Evolutionary conservation across 2,797 vertebrate genomes (phyloP).

Genomic region (Acanthurus lineatus): DNA sequence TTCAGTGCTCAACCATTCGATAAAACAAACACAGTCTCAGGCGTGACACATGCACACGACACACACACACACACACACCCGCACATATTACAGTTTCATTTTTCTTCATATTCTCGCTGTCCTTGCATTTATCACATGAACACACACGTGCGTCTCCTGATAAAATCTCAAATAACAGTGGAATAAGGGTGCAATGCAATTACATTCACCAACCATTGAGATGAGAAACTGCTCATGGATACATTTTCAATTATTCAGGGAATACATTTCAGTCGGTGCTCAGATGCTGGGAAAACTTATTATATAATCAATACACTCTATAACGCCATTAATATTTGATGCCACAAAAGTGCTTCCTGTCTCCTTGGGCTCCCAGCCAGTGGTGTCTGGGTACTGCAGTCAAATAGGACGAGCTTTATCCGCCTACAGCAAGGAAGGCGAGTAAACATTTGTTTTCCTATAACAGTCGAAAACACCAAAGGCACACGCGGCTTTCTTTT

Average conservation of each 20-base stretch:
- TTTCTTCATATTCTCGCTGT: conserved; percentile 63
- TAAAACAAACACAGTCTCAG: conserved; percentile 59
- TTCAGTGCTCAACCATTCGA: conserved; percentile 72
- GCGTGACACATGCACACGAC: conserved; percentile 23
- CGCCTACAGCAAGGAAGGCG: conserved; percentile 41
- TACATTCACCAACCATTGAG: conserved; percentile 77
- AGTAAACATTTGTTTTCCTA: conserved; percentile 65
- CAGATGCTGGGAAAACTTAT: conserved; percentile 83
- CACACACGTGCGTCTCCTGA: conserved; percentile 64
- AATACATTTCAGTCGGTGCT: conserved; percentile 81
- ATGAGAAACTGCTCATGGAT: conserved; percentile 84
- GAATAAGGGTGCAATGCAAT: conserved; percentile 76
- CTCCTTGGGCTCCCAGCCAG: conserved; percentile 78
- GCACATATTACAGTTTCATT: conserved; percentile 52
- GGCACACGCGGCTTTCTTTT: conserved; percentile 19
- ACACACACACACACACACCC: conserved; percentile 33
- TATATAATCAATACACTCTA: conserved; percentile 88
- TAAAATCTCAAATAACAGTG: conserved; percentile 79
- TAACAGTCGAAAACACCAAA: conserved; percentile 36
- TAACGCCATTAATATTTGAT: conserved; percentile 84
- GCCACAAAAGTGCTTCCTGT: conserved; percentile 84
- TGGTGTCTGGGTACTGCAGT: conserved; percentile 72
- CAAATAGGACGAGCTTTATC: conserved; percentile 58
- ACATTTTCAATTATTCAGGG: conserved; percentile 86
- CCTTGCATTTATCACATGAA: conserved; percentile 70